phyloP scores from a whole-genome alignment of 1,140 invertebrate genomes.

The Paraescarpia echinospica region DNA sequence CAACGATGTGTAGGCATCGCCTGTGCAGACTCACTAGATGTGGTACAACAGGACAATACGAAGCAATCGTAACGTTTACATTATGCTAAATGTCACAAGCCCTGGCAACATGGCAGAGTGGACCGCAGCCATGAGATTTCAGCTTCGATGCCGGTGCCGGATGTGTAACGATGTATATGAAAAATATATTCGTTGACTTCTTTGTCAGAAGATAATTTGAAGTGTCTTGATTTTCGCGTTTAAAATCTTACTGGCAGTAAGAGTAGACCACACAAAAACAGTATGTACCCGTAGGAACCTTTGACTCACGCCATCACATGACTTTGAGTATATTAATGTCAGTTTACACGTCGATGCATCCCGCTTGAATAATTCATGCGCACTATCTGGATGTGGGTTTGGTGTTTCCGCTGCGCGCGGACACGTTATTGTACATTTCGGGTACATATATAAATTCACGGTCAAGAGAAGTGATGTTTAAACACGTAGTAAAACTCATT shows the following conservation, averaged over 20 bases:
- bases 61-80: background rate
- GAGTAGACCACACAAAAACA: background rate
- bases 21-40: background rate
- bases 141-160: too few relatives aligned
- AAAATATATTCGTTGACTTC: too few relatives aligned
- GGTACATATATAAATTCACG: background rate
- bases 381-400: background rate
- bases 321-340: background rate
- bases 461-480: background rate
- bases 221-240: too few relatives aligned
- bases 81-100: background rate
- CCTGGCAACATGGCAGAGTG: too few relatives aligned
- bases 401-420: background rate
- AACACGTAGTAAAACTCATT: too few relatives aligned
- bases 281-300: background rate
- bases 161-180: too few relatives aligned
- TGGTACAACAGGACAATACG: background rate
- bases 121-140: background rate
- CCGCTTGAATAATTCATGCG: background rate
- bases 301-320: background rate
- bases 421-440: background rate
- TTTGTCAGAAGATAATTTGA: too few relatives aligned
- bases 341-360: background rate
- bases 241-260: too few relatives aligned
- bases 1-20: background rate